phyloP scores from a whole-genome alignment of 2,113 vertebrate genomes.

The Uria aalge region DNA sequence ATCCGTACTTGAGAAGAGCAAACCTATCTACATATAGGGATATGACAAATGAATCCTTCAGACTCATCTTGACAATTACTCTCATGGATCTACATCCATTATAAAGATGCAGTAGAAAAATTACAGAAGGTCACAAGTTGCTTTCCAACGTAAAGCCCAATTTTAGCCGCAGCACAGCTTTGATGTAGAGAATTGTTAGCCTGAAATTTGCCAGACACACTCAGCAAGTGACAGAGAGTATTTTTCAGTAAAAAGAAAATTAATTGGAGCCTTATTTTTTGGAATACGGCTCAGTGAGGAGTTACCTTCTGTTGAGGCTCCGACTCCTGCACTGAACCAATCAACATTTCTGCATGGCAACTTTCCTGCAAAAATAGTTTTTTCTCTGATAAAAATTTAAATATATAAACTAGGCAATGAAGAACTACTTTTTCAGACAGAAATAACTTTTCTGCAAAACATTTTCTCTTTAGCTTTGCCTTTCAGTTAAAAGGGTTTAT shows the following conservation, averaged over 20 bases:
- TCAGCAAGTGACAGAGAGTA: background rate
- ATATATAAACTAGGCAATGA: background rate
- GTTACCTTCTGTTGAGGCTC: background rate
- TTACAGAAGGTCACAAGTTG: background rate
- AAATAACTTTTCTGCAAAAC: background rate
- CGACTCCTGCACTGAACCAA: background rate
- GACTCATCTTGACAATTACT: background rate
- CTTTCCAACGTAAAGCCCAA: background rate
- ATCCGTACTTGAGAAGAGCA: background rate
- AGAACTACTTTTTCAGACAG: background rate
- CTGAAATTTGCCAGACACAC: background rate
- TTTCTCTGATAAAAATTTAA: background rate
- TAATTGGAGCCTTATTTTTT: background rate
- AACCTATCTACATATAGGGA: background rate
- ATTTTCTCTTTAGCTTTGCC: background rate
- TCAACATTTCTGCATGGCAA: background rate
- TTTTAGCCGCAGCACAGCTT: background rate
- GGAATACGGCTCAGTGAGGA: background rate
- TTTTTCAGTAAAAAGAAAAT: background rate
- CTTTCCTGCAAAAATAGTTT: background rate
- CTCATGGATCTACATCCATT: background rate
- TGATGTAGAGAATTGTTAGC: accelerated
- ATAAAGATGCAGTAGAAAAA: background rate
- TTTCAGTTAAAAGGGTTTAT: background rate
- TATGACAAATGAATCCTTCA: background rate